Base-by-base conservation (phyloP, 2,888 invertebrate species). In the Fragum sueziense region DNA sequence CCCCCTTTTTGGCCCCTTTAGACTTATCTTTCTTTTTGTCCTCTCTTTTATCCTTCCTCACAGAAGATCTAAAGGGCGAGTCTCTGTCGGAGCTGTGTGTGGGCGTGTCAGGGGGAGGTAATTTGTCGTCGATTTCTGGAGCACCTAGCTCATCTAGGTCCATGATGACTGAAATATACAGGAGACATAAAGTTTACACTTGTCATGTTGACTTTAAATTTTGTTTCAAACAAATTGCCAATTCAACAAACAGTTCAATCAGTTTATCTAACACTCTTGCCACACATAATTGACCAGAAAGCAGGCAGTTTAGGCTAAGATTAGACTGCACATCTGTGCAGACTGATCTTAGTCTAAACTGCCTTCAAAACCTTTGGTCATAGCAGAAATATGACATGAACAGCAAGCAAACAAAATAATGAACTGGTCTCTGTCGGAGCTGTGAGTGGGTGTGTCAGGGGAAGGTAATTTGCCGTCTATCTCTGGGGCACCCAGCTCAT, bases 81-180 rank as follows among this genome's bases (percentile, higher is more conserved):
- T 80, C 78, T 34, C 52, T 75, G 29, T 68, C 52, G n/a, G 70
- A 67, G 25, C 31, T 33, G 33, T 20, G 65, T 14, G 65, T 65
- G 22, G 74, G 59, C 4, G 80, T 76, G 1, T 74, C 74, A n/a
- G 70, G 67, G 6, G 52, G 54, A 2, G 76, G 74, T 37, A 76
- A 34, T 17, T 80, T 65, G 75, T n/a, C 41, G 27, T 79, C 79
- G 2, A 73, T 76, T 7, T 54, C 73, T 17, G 73, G 73, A 20
- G 74, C 82, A 4, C 77, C 84, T 29, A 86, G 72, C 2, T 79
- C 82, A 47, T 84, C 86, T 1, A 86, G 67, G 52, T 86, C 84
- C 86, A 86, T 86, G 22, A 86, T 80, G 33, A 84, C 89, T 90
- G 85, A 25, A 79, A 82, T 57, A 51, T 37, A 54, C 22, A 7